phyloP scores from a whole-genome alignment of 2,888 invertebrate genomes.

The Zhengitettix transpicula region DNA sequence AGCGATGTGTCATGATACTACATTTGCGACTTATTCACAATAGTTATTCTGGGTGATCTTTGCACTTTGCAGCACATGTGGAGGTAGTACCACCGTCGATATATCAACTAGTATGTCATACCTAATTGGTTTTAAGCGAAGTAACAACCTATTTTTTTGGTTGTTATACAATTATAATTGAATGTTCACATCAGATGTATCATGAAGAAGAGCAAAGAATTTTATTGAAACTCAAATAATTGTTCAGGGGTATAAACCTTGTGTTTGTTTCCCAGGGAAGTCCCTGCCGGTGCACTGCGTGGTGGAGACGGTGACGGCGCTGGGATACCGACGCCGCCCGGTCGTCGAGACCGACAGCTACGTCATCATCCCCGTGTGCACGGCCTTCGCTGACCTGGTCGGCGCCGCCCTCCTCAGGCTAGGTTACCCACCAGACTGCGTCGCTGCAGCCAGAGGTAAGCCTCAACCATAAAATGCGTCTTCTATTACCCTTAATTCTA shows the following conservation, averaged over 20 bases:
- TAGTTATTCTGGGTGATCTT: too few relatives aligned
- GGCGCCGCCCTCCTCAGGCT: slow-evolving; percentile 79
- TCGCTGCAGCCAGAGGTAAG: slow-evolving; percentile 63
- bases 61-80: too few relatives aligned
- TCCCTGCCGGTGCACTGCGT: slow-evolving; percentile 90
- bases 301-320: slow-evolving; percentile 67
- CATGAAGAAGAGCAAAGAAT: not conserved
- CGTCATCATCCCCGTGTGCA: slow-evolving; percentile 85
- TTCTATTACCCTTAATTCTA: too few relatives aligned
- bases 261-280: slow-evolving; percentile 35
- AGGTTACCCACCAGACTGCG: slow-evolving; percentile 75
- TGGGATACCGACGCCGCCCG: slow-evolving; percentile 19
- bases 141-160: too few relatives aligned
- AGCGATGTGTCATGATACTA: too few relatives aligned
- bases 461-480: too few relatives aligned
- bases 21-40: too few relatives aligned
- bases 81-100: too few relatives aligned
- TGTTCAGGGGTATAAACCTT: too few relatives aligned
- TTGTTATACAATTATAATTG: not conserved
- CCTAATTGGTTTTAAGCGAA: too few relatives aligned
- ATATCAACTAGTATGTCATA: too few relatives aligned
- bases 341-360: slow-evolving; percentile 86
- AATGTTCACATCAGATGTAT: not conserved
- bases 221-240: too few relatives aligned
- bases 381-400: slow-evolving; percentile 79